Evolutionary conservation across 2,797 vertebrate species (phyloP).

Genomic region (Erithacus rubecula): DNA sequence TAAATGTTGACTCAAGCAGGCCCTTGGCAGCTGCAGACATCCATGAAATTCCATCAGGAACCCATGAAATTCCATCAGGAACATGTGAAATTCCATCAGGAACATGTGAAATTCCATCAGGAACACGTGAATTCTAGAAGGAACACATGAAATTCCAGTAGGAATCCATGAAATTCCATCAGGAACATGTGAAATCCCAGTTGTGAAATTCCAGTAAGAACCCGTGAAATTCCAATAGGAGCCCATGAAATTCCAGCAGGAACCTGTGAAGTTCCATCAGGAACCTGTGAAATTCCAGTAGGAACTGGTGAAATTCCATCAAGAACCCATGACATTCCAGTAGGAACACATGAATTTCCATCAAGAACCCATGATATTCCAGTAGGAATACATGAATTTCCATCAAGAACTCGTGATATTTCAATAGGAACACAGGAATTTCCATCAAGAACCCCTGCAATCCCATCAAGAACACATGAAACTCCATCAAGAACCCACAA

Average conservation of each 20-base stretch:
- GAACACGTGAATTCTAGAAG: accelerated
- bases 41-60: accelerated
- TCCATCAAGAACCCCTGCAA: accelerated
- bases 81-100: accelerated
- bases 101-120: accelerated
- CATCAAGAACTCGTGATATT: background rate
- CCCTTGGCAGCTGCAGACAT: background rate
- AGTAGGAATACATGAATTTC: accelerated
- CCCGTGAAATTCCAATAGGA: accelerated
- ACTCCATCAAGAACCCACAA: background rate
- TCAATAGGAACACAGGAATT: background rate
- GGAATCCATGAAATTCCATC: accelerated
- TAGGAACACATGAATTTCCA: accelerated
- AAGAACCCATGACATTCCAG: too few relatives aligned
- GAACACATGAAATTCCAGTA: accelerated
- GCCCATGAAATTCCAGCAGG: accelerated
- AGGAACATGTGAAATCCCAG: accelerated
- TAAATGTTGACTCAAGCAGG: background rate
- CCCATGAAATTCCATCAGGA: accelerated
- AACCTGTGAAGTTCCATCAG: accelerated
- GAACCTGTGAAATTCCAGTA: accelerated
- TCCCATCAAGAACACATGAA: accelerated
- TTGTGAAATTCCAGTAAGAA: accelerated
- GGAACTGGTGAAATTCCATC: accelerated
- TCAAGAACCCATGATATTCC: accelerated